Conservation (phyloP, 2,113 vertebrate genomes). For the Morone chrysops region DNA sequence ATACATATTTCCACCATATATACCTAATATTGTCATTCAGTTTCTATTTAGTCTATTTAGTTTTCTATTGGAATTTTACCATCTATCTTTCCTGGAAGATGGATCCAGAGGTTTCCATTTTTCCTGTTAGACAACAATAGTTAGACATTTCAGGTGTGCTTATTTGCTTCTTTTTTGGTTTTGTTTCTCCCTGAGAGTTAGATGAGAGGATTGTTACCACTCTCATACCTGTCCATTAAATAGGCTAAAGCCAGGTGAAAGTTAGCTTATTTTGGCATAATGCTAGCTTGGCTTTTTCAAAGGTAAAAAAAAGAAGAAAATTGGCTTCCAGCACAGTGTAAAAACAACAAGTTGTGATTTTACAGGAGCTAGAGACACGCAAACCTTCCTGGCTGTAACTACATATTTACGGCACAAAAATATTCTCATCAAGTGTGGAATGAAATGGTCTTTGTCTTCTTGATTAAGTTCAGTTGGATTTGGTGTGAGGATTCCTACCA, state of each 20-base stretch:
- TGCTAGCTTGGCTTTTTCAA: background rate
- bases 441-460: background rate
- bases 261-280: background rate
- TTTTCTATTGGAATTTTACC: background rate
- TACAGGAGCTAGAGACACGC: too few species aligned
- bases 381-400: too few species aligned
- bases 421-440: background rate
- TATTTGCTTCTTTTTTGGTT: background rate
- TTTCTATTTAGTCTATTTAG: background rate
- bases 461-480: constrained; percentile 29
- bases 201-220: background rate
- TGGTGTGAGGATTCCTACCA: background rate
- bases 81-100: background rate
- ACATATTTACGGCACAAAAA: too few species aligned
- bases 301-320: too few species aligned
- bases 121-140: background rate
- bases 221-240: background rate
- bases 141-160: background rate
- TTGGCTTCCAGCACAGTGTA: too few species aligned
- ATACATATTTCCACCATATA: background rate
- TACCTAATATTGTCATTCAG: background rate
- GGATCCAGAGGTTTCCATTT: background rate
- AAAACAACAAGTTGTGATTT: too few species aligned
- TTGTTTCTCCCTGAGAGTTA: background rate
- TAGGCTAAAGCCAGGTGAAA: too few species aligned